Evolutionary conservation across 92 coral and sea anemone species (phyloP), one percentile per base, ranked within the genome.

Genomic region (Metridium senile): DNA sequence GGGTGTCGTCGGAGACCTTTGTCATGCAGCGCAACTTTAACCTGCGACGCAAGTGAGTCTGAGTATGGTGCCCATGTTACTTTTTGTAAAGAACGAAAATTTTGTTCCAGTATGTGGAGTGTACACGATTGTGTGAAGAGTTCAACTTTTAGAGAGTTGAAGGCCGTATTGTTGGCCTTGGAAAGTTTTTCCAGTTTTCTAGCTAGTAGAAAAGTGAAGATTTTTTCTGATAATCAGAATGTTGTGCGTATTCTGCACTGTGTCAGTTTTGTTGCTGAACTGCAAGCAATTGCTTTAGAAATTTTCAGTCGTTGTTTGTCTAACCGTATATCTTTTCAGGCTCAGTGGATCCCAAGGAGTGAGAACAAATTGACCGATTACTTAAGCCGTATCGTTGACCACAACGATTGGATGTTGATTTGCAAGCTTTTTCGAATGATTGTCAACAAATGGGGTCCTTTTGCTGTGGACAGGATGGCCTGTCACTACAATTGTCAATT

Each of bases 391-490:
- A 63, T 87, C 6, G 81, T 83, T 0, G 85, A 87, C 51, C 69
- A 82, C 6, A 88, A 88, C 63, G 89, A 88, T 27, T 88, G 83
- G 93, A 28, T 49, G 59, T 47, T 88, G 23, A 70, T 33, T 63
- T 80, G 68, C 9, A 28, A 20, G 3, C 22, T 77, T 16, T 83
- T 88, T 51, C 29, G 46, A 8, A 27, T 78, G 31, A 58, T 88
- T 21, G 29, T 82, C 10, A 39, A 19, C 1, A 33, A 0, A 19
- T 80, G 84, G 89, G 89, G 84, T n/a, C 93, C 86, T 3, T 84
- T 75, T 25, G 83, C 71, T 59, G 54, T 88, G 0, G 87, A 82
- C 61, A 77, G 91, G 45, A 82, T 82, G 87, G 75, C 81, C 0
- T 73, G 76, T 35, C 74, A 82, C 47, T 53, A 32, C 32, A 82